These are phyloP conservation scores for Metopia argyrocephala DNA, from an alignment of 2,888 invertebrate genomes.

Conservation along the genomic window DNA sequence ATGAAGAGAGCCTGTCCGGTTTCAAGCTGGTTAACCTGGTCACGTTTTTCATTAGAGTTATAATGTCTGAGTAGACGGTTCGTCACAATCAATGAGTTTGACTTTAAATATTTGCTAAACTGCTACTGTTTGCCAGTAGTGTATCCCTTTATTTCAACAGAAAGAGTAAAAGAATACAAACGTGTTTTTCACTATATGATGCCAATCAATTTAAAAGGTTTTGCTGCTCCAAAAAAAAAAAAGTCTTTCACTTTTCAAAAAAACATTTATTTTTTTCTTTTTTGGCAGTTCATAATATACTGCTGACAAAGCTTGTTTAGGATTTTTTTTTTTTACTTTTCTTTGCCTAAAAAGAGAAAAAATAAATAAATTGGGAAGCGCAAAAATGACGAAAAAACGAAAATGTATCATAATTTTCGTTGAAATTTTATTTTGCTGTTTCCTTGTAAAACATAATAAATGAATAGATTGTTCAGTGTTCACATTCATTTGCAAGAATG, in stretches of 20 bases:
- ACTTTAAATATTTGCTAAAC: background rate
- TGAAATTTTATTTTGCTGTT: too few species aligned
- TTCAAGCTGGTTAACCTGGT: slow-evolving; percentile 46
- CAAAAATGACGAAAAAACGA: background rate
- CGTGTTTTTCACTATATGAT: slow-evolving; percentile 61
- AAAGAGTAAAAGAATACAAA: slow-evolving; percentile 43
- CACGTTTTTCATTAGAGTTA: slow-evolving; percentile 49
- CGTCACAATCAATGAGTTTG: background rate
- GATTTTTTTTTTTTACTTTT: slow-evolving; percentile 33
- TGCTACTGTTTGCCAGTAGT: background rate
- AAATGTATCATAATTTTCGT: slow-evolving; percentile 21
- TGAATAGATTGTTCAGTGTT: slow-evolving; percentile 47
- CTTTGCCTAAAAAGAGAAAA: background rate
- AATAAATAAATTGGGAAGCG: background rate
- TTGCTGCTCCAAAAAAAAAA: too few species aligned
- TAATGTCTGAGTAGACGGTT: background rate
- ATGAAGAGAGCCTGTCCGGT: background rate
- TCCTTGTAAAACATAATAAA: slow-evolving; percentile 32
- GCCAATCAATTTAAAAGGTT: slow-evolving; percentile 64
- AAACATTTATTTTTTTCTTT: slow-evolving; percentile 22
- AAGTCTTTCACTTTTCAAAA: slow-evolving; percentile 25
- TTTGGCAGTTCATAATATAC: slow-evolving; percentile 40
- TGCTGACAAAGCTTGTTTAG: slow-evolving; percentile 62
- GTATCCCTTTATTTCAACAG: background rate
- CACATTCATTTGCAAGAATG: slow-evolving; percentile 30